Percentiles rank a stretch among this genome's conserved stretches.
Evolutionary conservation across 2,113 vertebrate species (phyloP).

Genomic region (Aviceda subcristata): DNA sequence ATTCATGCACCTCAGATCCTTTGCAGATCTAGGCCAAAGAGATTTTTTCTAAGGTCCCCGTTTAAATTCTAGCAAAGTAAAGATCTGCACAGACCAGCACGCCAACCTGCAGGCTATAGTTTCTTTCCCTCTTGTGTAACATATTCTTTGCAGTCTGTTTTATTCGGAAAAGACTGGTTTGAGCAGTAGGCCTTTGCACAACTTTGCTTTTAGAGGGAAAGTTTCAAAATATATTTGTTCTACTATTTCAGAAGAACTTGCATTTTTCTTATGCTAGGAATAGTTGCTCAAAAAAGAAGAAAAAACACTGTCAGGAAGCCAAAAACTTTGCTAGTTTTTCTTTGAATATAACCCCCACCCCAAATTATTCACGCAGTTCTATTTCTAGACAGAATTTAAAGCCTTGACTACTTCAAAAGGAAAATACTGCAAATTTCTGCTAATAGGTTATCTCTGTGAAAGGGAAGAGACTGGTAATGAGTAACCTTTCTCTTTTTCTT

Average conservation of each 20-base stretch:
- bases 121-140: neutral
- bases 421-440: slow-evolving; percentile 14
- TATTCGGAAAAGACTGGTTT: neutral
- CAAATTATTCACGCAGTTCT: slow-evolving; percentile 41
- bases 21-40: neutral
- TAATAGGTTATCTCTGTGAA: slow-evolving; percentile 23
- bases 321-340: neutral
- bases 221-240: slow-evolving; percentile 19
- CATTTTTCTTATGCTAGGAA: slow-evolving; percentile 3
- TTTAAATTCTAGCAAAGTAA: neutral
- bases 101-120: neutral
- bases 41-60: neutral
- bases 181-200: neutral
- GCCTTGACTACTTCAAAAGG: slow-evolving; percentile 26
- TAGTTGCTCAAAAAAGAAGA: neutral
- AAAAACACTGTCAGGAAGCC: neutral
- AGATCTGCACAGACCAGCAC: neutral
- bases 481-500: slow-evolving; percentile 56
- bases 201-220: neutral
- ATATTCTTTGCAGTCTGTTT: neutral
- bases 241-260: neutral
- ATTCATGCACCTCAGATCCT: neutral
- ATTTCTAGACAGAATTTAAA: slow-evolving; percentile 45
- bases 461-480: slow-evolving; percentile 33
- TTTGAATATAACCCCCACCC: slow-evolving; percentile 3